Evolutionary conservation across 2,113 vertebrate genomes (phyloP), one percentile per base, ranked within the genome.

Genomic region (Paedocypris sp.): DNA sequence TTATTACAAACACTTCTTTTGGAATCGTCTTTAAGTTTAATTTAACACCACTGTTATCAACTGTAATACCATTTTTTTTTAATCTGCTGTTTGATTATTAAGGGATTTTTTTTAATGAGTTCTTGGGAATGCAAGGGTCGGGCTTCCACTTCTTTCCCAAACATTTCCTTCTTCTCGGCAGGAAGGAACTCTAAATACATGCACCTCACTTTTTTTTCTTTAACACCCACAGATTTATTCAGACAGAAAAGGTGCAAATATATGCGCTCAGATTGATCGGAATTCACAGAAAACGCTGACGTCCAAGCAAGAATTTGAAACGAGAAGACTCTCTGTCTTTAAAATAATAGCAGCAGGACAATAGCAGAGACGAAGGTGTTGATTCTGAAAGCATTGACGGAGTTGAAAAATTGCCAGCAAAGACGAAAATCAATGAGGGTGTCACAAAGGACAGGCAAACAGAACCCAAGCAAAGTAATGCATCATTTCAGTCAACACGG

Each of bases 401-500:
- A 26, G 13, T 38, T 50, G 35, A 23, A 41, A 28, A 22, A 28
- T 28, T 58, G 53, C 64, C 48, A 66, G 38, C 22, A 36, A 45
- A 66, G 64, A 48, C 33, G 49, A 32, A 65, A 20, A 12, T 32
- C 15, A 60, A 39, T 20, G 20, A 13, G 42, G 23, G 61, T 43
- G 36, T 47, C 50, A 43, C 57, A 48, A 54, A 62, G 42, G 52
- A 53, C 31, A 56, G 26, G 43, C 60, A 45, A 56, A 36, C 8
- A 53, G 39, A 26, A 28, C 41, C 15, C 33, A 54, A 42, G 41
- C 28, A 15, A 56, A 59, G 64, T 31, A 53, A 31, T 53, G 39
- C 42, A 45, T 48, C 33, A 19, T 39, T 62, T 67, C 41, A 26
- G 58, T 67, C 59, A 67, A 62, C 50, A 56, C 16, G 59, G 15